Conservation (phyloP, 2,113 vertebrate species). For the Nothoprocta perdicaria region DNA sequence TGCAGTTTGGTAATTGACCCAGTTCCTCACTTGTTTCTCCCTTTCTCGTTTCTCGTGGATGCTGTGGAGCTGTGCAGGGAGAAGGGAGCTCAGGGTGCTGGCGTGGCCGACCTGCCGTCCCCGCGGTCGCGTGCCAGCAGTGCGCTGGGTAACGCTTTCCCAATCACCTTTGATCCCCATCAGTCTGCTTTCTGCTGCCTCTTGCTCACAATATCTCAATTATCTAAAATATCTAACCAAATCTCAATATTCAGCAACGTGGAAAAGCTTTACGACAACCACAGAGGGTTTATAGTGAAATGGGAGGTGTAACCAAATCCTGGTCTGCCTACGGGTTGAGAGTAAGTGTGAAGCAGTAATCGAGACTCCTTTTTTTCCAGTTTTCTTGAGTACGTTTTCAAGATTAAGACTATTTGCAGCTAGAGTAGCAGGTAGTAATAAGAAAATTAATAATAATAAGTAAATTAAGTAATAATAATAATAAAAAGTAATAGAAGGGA, state of each 20-base stretch:
- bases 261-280: not conserved
- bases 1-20: conserved; percentile 52
- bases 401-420: not conserved
- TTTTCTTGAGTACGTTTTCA: not conserved
- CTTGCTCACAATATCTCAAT: not conserved
- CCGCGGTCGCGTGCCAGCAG: not conserved
- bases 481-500: not conserved
- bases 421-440: no score
- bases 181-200: not conserved
- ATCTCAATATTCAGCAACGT: no score
- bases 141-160: not conserved
- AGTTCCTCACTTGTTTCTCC: conserved; percentile 53
- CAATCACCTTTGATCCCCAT: fast-evolving
- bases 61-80: not conserved
- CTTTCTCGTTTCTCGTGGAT: not conserved
- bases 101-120: not conserved
- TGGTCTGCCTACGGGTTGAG: not conserved
- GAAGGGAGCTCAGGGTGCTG: not conserved
- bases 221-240: no score
- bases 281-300: not conserved
- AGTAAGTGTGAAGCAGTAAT: fast-evolving
- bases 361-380: not conserved
- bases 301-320: not conserved
- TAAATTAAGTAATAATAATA: no score
- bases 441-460: no score